Percentiles rank a stretch among this genome's conserved stretches.
Conservation (phyloP, 2,113 vertebrate genomes). For the Furnarius figulus region DNA sequence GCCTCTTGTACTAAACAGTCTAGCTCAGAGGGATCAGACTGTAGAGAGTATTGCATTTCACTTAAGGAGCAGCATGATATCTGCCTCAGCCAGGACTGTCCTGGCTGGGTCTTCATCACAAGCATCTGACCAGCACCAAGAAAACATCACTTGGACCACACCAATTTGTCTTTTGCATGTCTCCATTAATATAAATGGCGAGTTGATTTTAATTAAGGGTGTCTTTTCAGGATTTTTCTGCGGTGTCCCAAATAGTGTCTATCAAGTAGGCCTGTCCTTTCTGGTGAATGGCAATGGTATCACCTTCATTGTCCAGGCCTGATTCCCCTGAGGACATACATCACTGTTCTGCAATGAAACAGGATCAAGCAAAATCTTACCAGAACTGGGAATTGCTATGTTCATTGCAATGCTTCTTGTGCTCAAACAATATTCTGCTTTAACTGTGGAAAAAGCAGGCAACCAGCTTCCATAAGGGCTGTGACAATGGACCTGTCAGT, state of each 20-base stretch:
- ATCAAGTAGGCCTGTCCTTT: not conserved
- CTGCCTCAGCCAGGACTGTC: not conserved
- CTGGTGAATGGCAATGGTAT: not conserved
- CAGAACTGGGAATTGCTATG: not conserved
- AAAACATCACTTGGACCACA: not conserved
- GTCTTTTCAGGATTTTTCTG: not conserved
- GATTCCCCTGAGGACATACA: not conserved
- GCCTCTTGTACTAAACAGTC: not conserved
- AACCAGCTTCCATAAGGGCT: not conserved
- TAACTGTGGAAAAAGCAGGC: not conserved
- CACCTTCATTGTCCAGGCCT: not conserved
- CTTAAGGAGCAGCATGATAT: not conserved
- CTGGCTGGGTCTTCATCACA: not conserved
- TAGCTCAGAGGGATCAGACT: not conserved
- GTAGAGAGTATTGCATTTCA: not conserved
- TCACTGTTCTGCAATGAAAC: not conserved
- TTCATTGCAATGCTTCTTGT: not conserved
- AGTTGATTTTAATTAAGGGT: not conserved
- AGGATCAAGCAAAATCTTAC: not conserved
- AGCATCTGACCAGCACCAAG: not conserved
- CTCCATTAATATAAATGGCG: not conserved
- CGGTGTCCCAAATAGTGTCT: not conserved
- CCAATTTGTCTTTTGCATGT: not conserved
- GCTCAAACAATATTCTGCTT: not conserved
- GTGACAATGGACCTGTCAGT: slow-evolving; percentile 38